Conservation (phyloP, 2,113 vertebrate species). For the Lanius collurio region DNA sequence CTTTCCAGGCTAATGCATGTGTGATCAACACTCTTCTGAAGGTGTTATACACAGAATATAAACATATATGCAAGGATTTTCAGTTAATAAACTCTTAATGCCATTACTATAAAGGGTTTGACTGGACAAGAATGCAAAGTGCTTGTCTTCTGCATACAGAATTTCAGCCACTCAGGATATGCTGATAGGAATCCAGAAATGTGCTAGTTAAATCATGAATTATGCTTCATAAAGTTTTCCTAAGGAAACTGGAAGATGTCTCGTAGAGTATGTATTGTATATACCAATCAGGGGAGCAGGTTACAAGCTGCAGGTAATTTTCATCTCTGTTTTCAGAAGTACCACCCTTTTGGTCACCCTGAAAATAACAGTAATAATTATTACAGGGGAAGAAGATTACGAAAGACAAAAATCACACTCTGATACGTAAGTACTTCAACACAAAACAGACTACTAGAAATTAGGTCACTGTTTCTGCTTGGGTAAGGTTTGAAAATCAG, state of each 20-base stretch:
- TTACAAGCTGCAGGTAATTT: constrained; percentile 79
- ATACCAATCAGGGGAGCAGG: constrained; percentile 90
- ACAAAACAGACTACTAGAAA: neutral
- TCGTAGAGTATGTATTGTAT: neutral
- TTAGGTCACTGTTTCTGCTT: neutral
- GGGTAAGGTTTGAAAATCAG: neutral
- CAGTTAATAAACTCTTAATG: neutral
- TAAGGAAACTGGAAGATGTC: neutral
- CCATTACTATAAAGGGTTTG: neutral
- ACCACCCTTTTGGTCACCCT: constrained; percentile 77
- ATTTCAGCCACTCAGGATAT: neutral
- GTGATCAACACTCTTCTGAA: neutral
- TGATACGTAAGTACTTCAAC: neutral
- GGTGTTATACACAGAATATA: neutral
- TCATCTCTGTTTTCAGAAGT: constrained; percentile 79
- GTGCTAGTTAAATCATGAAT: neutral
- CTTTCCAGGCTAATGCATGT: neutral
- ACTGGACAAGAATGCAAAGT: neutral
- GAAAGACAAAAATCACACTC: neutral
- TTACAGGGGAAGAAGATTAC: neutral
- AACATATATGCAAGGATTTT: neutral
- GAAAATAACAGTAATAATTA: constrained; percentile 25
- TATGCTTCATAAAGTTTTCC: neutral
- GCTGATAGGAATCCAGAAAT: neutral
- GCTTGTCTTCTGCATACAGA: neutral